Base-by-base conservation (phyloP, 2,888 invertebrate species). In the Callosobruchus maculatus region DNA sequence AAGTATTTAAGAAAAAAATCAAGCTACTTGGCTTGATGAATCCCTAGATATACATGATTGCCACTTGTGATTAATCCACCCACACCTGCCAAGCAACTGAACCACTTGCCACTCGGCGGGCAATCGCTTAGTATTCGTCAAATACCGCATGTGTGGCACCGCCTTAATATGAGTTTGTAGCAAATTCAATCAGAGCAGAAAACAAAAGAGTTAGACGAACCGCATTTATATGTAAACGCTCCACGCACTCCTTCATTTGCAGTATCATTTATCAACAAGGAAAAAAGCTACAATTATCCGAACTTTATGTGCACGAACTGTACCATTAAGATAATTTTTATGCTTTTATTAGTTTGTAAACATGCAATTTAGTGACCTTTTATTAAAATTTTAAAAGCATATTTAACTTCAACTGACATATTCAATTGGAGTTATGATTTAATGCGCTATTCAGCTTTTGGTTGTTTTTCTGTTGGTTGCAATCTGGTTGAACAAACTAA, bases 381-480 rank as follows among this genome's bases (percentile, higher is more conserved):
- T 73, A 75, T 75, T 73, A 73, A 73, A 73, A 75, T 75, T 75
- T 75, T 71, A 71, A 73, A 75, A 73, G 72, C 73, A 75, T 73
- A 73, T 75, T 72, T 66, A 72, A 73, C 72, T 71, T 66, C 76
- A 74, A 77, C 77, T 78, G 77, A 78, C 78, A 78, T 75, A 74
- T 77, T 77, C 72, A 78, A 78, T 78, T 78, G 76, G 74, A 76
- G 74, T 74, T 66, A 74, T 78, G 78, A 78, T 78, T 77, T 77
- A 78, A 75, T 76, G 72, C 73, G 72, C 69, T 74, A 77, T 72
- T 75, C 72, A 68, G 71, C 68, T 75, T 75, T 73, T 71, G 70
- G 70, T 71, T 69, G 69, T 71, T 30, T 49, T 22, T 49, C 49
- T 49, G 49, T 49, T 49, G 7, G 49, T 49, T 49, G 49, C 13